These are phyloP conservation scores for Prunella himalayana DNA, from an alignment of 2,113 vertebrate genomes.

Conservation along the genomic window DNA sequence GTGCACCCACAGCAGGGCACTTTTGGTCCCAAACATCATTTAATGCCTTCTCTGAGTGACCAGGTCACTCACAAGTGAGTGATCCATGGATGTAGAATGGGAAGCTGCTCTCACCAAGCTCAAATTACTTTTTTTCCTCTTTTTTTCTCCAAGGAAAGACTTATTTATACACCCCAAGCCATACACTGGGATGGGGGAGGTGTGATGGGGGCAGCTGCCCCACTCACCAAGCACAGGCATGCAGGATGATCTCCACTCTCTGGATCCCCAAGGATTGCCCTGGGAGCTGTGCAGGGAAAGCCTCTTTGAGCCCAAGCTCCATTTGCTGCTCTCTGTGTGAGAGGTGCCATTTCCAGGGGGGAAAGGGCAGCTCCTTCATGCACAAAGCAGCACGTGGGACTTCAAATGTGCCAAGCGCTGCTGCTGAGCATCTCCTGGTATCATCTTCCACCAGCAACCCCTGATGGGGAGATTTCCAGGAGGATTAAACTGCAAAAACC, in stretches of 20 bases:
- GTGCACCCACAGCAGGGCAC: neutral
- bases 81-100: neutral
- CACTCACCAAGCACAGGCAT: accelerated
- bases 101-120: neutral
- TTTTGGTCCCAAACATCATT: neutral
- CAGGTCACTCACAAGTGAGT: accelerated
- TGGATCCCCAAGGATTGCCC: neutral
- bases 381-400: neutral
- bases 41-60: neutral
- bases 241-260: neutral
- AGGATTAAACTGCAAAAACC: conserved; percentile 54
- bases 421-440: neutral
- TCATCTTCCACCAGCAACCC: conserved; percentile 3
- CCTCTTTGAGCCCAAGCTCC: neutral
- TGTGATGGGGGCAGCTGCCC: neutral
- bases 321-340: neutral
- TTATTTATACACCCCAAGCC: neutral
- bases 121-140: accelerated
- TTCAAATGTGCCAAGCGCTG: neutral
- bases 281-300: neutral
- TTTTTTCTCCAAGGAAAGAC: neutral
- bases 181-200: accelerated
- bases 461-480: conserved; percentile 46
- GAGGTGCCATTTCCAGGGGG: neutral
- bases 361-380: neutral